phyloP scores from a whole-genome alignment of 1,140 invertebrate species.

The Caerostris extrusa region DNA sequence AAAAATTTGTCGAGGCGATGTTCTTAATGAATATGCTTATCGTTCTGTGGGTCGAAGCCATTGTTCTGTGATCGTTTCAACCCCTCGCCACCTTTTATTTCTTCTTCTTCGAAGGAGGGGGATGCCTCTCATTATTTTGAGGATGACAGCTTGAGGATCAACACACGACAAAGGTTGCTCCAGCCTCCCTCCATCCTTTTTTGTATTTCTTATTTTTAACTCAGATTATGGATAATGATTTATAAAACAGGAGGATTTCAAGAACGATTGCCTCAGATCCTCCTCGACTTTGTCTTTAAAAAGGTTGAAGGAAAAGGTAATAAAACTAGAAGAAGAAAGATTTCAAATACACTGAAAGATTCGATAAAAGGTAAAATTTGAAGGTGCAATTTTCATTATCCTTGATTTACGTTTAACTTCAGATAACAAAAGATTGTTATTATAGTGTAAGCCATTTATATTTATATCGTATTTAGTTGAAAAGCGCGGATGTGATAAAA shows the following conservation, averaged over 20 bases:
- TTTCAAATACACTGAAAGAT: too few relatives aligned
- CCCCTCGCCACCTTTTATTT: constrained; percentile 32
- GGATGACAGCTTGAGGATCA: constrained; percentile 60
- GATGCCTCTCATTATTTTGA: constrained; percentile 32
- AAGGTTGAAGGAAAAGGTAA: not conserved
- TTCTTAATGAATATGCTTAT: constrained; percentile 74
- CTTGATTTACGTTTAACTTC: too few relatives aligned
- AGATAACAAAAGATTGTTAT: too few relatives aligned
- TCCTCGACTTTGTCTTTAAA: not conserved
- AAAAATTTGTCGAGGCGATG: constrained; percentile 72
- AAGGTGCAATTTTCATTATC: too few relatives aligned
- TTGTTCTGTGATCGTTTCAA: constrained; percentile 53
- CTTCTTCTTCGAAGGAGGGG: not conserved
- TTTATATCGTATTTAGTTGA: too few relatives aligned
- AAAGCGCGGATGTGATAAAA: too few relatives aligned
- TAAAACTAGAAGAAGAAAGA: not conserved
- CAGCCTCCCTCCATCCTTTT: not conserved
- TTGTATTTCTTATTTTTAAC: not conserved
- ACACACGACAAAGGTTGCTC: constrained; percentile 53
- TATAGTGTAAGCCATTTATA: too few relatives aligned
- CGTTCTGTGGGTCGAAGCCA: constrained; percentile 34
- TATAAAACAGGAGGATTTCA: constrained; percentile 16
- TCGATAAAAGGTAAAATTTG: too few relatives aligned
- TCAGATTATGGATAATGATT: constrained; percentile 37
- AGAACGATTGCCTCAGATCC: not conserved